These are phyloP conservation scores for Hyaena hyaena DNA, from an alignment of 2,113 vertebrate species.

Conservation along the genomic window DNA sequence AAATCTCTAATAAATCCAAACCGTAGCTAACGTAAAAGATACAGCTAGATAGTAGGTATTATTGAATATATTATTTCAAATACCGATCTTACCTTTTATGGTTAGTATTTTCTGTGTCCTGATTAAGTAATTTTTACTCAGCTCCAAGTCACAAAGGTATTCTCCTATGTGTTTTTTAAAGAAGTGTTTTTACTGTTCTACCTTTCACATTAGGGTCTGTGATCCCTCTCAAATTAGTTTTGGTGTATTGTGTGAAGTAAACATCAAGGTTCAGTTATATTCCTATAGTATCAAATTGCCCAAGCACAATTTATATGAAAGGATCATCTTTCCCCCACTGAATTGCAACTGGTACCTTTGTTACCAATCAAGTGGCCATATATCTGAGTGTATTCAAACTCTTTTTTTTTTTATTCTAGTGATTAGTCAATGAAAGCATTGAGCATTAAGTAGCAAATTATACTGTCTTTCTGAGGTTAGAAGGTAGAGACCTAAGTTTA, in stretches of 20 bases:
- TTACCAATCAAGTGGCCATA: not conserved
- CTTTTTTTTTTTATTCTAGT: not conserved
- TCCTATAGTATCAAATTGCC: not conserved
- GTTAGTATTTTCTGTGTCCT: not conserved
- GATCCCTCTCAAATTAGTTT: not conserved
- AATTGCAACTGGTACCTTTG: not conserved
- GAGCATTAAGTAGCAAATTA: not conserved
- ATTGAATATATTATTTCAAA: not conserved
- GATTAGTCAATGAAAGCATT: not conserved
- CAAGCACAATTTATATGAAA: not conserved
- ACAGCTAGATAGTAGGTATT: not conserved
- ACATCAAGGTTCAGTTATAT: not conserved
- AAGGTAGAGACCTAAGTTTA: not conserved
- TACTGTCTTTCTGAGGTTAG: not conserved
- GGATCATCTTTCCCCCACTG: not conserved
- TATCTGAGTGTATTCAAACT: not conserved
- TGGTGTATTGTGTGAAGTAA: not conserved
- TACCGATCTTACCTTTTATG: not conserved
- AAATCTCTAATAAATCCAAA: not conserved
- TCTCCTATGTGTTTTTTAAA: not conserved
- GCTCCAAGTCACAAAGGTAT: not conserved
- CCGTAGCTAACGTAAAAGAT: not conserved
- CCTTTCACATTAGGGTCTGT: not conserved
- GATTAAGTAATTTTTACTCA: not conserved
- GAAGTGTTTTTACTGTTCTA: not conserved